Conservation (phyloP, 2,888 invertebrate species). For the Venusia cambrica region DNA sequence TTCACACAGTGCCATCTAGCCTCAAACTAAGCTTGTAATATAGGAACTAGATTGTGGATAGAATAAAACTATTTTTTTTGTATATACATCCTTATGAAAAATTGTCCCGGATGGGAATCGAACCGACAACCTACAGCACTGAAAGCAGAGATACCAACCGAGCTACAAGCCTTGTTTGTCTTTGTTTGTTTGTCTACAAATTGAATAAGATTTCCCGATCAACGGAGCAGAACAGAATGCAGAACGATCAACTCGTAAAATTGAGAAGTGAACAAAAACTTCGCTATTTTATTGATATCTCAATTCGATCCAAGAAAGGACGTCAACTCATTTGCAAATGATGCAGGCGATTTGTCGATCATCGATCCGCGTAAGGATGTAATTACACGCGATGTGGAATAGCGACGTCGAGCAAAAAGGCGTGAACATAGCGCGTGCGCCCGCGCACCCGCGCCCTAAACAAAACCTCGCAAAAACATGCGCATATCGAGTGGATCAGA, state of each 20-base stretch:
- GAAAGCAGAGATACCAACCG: too few species aligned
- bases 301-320: neutral
- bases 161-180: too few species aligned
- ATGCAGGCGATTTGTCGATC: slow-evolving; percentile 11
- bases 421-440: slow-evolving; percentile 16
- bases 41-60: too few species aligned
- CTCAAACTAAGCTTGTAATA: slow-evolving; percentile 4
- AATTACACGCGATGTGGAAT: slow-evolving; percentile 19
- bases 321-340: slow-evolving; percentile 16
- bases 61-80: too few species aligned
- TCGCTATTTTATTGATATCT: slow-evolving; percentile 5
- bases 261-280: neutral
- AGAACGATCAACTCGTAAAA: too few species aligned
- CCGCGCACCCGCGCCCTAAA: slow-evolving; percentile 14
- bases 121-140: too few species aligned
- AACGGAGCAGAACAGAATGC: too few species aligned
- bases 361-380: slow-evolving; percentile 13
- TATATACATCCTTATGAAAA: too few species aligned
- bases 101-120: too few species aligned
- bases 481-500: slow-evolving; percentile 11
- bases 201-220: too few species aligned
- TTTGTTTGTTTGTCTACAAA: too few species aligned
- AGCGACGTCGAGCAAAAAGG: slow-evolving; percentile 18
- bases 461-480: slow-evolving; percentile 22
- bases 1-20: too few species aligned